These are phyloP conservation scores for Phoenoteleia sp. DNA, from an alignment of 2,888 invertebrate genomes.

Conservation along the genomic window DNA sequence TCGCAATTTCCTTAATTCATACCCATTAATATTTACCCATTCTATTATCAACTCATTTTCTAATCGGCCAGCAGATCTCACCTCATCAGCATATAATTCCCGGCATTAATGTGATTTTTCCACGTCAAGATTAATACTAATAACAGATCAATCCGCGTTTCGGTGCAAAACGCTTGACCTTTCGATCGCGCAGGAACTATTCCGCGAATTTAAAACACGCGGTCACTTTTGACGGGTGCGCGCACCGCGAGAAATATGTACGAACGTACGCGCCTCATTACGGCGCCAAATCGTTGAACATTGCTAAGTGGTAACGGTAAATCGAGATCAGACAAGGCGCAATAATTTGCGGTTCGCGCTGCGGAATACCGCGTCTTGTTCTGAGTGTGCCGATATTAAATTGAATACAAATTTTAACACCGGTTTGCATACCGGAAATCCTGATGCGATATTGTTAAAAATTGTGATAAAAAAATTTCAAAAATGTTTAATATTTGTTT, in stretches of 20 bases:
- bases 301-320: slow-evolving; percentile 78
- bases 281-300: slow-evolving; percentile 62
- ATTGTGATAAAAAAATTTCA: not conserved
- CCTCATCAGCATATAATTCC: slow-evolving; percentile 9
- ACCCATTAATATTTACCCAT: not conserved
- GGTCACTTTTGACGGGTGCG: slow-evolving; percentile 54
- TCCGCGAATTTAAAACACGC: slow-evolving; percentile 52
- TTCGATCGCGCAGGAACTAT: slow-evolving; percentile 43
- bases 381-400: slow-evolving; percentile 69
- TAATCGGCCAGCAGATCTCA: slow-evolving; percentile 11
- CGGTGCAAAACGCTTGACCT: slow-evolving; percentile 37
- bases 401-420: slow-evolving; percentile 70
- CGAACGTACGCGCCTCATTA: slow-evolving; percentile 57
- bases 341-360: slow-evolving; percentile 72
- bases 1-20: slow-evolving; percentile 6
- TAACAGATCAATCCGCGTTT: slow-evolving; percentile 14
- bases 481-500: no score
- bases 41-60: slow-evolving; percentile 25
- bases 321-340: slow-evolving; percentile 77
- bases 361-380: slow-evolving; percentile 71
- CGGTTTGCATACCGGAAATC: slow-evolving; percentile 56
- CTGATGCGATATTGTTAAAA: slow-evolving; percentile 15
- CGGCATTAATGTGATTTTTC: not conserved
- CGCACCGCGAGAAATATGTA: not conserved
- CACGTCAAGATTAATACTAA: not conserved